A percentile compares a stretch with the other conserved stretches of the same genome.
Evolutionary conservation across 2,113 vertebrate genomes (phyloP).

Genomic region (Natator depressus): DNA sequence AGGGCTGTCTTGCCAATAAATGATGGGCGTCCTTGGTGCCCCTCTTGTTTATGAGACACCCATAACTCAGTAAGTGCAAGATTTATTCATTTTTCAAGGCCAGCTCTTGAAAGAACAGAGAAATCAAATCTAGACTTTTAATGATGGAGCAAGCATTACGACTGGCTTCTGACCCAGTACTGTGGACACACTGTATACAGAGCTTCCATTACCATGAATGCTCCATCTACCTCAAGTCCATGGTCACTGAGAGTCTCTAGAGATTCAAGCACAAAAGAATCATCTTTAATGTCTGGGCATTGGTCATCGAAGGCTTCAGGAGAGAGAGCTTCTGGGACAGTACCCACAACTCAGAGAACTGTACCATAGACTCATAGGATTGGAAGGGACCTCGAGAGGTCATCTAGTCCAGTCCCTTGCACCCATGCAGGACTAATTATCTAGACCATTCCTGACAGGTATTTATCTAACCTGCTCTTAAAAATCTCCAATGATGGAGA

Average conservation of each 20-base stretch:
- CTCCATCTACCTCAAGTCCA: background rate
- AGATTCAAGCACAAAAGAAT: background rate
- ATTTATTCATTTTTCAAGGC: background rate
- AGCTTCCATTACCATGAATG: background rate
- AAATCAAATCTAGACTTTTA: background rate
- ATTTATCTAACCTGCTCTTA: too few relatives aligned
- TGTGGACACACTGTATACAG: background rate
- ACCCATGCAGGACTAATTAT: too few relatives aligned
- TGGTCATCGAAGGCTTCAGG: background rate
- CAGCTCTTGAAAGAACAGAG: background rate
- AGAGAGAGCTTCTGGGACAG: background rate
- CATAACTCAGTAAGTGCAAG: background rate
- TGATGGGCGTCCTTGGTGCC: background rate
- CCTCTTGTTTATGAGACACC: background rate
- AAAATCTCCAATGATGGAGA: too few relatives aligned
- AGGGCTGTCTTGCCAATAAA: background rate
- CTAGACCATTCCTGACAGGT: too few relatives aligned
- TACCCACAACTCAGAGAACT: background rate
- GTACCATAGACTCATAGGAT: background rate
- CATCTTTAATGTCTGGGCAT: background rate
- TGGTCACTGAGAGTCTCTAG: background rate
- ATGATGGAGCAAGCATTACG: background rate
- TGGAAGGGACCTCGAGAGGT: too few relatives aligned
- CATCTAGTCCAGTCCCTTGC: too few relatives aligned
- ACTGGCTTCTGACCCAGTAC: background rate